Conservation (phyloP, 2,113 vertebrate species). For the Passer domesticus region DNA sequence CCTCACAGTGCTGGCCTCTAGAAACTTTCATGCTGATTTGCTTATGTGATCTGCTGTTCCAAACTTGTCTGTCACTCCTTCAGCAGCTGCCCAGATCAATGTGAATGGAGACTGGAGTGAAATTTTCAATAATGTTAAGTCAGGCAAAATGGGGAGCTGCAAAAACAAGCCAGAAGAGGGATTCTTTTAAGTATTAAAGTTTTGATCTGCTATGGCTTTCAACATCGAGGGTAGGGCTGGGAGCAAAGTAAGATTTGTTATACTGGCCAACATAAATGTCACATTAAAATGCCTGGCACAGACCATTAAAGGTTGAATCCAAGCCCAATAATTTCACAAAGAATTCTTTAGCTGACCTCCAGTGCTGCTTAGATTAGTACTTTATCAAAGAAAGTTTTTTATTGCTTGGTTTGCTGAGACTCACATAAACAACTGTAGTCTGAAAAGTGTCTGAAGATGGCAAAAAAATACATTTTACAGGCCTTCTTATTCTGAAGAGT, state of each 20-base stretch:
- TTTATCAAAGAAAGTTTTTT: background rate
- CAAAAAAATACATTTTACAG: background rate
- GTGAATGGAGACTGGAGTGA: background rate
- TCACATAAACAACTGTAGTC: background rate
- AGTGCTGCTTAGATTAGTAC: background rate
- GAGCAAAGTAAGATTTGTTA: background rate
- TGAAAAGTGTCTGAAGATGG: background rate
- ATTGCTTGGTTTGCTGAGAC: background rate
- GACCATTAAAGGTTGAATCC: background rate
- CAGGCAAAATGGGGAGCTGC: background rate
- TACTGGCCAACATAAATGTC: background rate
- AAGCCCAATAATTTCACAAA: background rate
- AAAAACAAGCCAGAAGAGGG: background rate
- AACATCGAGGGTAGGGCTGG: background rate
- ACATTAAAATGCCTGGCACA: background rate
- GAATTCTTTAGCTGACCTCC: background rate
- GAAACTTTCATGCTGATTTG: background rate
- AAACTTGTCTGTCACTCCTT: background rate
- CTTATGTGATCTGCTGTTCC: background rate
- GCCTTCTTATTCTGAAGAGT: background rate
- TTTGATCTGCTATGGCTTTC: background rate
- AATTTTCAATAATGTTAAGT: background rate
- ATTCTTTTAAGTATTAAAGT: background rate
- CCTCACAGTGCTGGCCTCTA: background rate
- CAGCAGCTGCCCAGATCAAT: slow-evolving; percentile 4